Evolutionary conservation across 2,113 vertebrate genomes (phyloP).

Genomic region (Albula glossodonta): DNA sequence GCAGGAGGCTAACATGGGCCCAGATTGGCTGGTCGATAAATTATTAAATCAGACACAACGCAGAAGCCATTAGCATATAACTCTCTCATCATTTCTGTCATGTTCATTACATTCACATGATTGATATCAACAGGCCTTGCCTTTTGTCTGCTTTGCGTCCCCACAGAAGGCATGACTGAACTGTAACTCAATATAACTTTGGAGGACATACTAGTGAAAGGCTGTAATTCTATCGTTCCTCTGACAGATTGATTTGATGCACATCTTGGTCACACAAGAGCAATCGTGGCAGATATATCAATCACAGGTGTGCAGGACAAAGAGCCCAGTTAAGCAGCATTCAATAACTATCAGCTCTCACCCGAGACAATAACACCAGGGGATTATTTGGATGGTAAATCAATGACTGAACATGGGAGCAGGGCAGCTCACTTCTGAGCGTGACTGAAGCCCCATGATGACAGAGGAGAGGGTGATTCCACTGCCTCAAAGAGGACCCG

Average conservation of each 20-base stretch:
- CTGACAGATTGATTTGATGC: background rate
- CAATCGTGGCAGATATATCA: background rate
- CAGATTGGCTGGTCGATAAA: background rate
- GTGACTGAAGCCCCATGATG: background rate
- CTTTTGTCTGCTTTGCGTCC: background rate
- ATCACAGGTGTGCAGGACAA: no score
- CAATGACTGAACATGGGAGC: background rate
- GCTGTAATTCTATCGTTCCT: background rate
- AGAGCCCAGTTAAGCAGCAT: background rate
- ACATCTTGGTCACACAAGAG: background rate
- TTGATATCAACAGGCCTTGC: background rate
- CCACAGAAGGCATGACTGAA: background rate
- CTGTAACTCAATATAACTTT: background rate
- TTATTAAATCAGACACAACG: background rate
- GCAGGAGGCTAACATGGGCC: background rate
- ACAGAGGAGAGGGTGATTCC: background rate
- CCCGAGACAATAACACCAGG: background rate
- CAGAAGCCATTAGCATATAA: conserved; percentile 6
- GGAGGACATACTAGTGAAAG: background rate
- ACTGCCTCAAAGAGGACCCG: background rate
- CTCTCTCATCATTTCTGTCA: background rate
- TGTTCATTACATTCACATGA: background rate
- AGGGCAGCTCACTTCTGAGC: background rate
- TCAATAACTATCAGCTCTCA: background rate
- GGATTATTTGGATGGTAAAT: no score